Evolutionary conservation across 2,797 vertebrate genomes (phyloP).

Genomic region (Rhabdophis nuchalis): DNA sequence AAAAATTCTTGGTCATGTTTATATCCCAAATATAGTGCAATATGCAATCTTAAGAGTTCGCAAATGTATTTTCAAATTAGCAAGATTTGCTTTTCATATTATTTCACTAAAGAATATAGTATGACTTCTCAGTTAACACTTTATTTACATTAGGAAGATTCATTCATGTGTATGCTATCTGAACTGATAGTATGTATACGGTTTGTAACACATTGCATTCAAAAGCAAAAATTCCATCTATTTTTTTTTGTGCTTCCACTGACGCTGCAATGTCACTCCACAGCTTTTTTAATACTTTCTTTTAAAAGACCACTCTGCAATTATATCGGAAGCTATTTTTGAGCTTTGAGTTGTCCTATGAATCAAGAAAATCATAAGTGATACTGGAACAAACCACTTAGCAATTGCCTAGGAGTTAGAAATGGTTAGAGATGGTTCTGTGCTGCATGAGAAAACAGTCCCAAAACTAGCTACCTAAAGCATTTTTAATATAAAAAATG

Average conservation of each 20-base stretch:
- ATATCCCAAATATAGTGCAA: not conserved
- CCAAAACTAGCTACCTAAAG: constrained; percentile 58
- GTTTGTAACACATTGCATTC: not conserved
- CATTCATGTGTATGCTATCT: not conserved
- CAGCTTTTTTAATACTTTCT: not conserved
- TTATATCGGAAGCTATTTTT: not conserved
- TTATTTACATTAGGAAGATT: not conserved
- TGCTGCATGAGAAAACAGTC: constrained; percentile 46
- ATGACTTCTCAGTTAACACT: not conserved
- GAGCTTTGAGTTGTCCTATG: constrained; percentile 22
- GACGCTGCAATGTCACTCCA: not conserved
- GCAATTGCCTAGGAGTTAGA: constrained; percentile 38
- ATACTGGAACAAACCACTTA: constrained; percentile 39
- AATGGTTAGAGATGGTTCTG: constrained; percentile 50
- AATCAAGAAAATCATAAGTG: constrained; percentile 36
- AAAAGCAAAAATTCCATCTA: not conserved
- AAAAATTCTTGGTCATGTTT: not conserved
- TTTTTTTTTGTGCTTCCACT: not conserved
- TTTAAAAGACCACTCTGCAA: not conserved
- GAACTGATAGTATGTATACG: not conserved
- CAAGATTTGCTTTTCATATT: not conserved
- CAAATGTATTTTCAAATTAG: not conserved
- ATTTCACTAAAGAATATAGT: not conserved
- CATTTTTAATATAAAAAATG: constrained; percentile 61
- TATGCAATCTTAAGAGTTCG: not conserved